Conservation (phyloP, 2,113 vertebrate genomes). For the Pluvianellus socialis region DNA sequence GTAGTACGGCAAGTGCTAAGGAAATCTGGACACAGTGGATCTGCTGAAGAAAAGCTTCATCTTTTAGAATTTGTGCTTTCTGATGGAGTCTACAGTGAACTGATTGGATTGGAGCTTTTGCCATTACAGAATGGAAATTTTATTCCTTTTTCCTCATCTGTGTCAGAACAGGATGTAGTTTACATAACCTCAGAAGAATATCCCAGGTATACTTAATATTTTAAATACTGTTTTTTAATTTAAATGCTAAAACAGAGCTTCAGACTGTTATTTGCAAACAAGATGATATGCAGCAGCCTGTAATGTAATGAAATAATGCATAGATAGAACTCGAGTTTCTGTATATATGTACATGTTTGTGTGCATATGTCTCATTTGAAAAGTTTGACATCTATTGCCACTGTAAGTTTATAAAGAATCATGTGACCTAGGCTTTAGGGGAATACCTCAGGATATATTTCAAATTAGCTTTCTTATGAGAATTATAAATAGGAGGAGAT, state of each 20-base stretch:
- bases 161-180: slow-evolving; percentile 89
- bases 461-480: background rate
- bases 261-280: background rate
- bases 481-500: background rate
- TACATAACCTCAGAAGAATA: slow-evolving; percentile 92
- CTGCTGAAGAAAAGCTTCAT: slow-evolving; percentile 82
- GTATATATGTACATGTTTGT: background rate
- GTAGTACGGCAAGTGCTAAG: slow-evolving; percentile 87
- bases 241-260: background rate
- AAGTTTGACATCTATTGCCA: background rate
- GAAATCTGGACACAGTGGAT: slow-evolving; percentile 80
- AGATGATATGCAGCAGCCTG: background rate
- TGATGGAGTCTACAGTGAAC: slow-evolving; percentile 88
- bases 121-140: slow-evolving; percentile 90
- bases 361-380: background rate
- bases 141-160: slow-evolving; percentile 87
- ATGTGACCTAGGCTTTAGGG: background rate
- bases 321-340: background rate
- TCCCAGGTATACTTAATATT: slow-evolving; percentile 83
- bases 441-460: background rate
- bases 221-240: background rate
- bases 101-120: slow-evolving; percentile 93
- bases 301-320: background rate
- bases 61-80: slow-evolving; percentile 91
- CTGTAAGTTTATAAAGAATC: background rate